phyloP scores from a whole-genome alignment of 1,140 invertebrate genomes.

The Bombus fervidus region DNA sequence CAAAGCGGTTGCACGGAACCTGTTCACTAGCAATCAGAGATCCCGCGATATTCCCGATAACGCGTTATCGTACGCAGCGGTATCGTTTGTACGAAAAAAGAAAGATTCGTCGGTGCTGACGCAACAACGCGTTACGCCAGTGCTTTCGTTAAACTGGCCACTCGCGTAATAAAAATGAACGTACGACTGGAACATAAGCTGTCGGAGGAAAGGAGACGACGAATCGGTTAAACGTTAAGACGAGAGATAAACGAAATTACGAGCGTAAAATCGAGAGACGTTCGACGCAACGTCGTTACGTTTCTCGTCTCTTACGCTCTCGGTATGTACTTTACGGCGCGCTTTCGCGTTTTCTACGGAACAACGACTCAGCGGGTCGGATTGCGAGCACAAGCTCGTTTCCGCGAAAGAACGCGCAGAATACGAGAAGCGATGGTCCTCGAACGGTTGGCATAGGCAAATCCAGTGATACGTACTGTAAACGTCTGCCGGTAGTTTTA shows the following conservation, averaged over 20 bases:
- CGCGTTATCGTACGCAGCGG: slow-evolving; percentile 15
- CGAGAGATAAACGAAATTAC: not conserved
- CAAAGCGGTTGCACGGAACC: slow-evolving; percentile 15
- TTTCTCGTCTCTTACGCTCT: not conserved
- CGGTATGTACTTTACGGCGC: too few relatives aligned
- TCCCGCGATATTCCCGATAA: slow-evolving; percentile 9
- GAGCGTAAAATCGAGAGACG: not conserved
- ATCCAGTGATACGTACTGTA: slow-evolving; percentile 19
- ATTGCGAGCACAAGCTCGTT: not conserved
- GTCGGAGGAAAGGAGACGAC: too few relatives aligned
- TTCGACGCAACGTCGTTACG: too few relatives aligned
- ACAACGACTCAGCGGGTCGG: not conserved
- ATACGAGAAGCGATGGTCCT: not conserved
- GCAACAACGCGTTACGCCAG: not conserved
- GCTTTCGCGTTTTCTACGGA: not conserved
- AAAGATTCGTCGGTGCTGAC: not conserved
- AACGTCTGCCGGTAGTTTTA: slow-evolving; percentile 40
- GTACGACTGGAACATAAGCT: too few relatives aligned
- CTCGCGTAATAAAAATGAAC: too few relatives aligned
- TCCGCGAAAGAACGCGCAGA: not conserved
- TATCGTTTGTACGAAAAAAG: not conserved
- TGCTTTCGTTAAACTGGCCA: not conserved
- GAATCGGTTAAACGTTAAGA: not conserved
- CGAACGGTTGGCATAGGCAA: slow-evolving; percentile 34
- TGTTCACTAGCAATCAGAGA: not conserved